A percentile compares a stretch with the other conserved stretches of the same genome.
phyloP scores from a whole-genome alignment of 2,888 invertebrate genomes.

The Oscheius sp. region DNA sequence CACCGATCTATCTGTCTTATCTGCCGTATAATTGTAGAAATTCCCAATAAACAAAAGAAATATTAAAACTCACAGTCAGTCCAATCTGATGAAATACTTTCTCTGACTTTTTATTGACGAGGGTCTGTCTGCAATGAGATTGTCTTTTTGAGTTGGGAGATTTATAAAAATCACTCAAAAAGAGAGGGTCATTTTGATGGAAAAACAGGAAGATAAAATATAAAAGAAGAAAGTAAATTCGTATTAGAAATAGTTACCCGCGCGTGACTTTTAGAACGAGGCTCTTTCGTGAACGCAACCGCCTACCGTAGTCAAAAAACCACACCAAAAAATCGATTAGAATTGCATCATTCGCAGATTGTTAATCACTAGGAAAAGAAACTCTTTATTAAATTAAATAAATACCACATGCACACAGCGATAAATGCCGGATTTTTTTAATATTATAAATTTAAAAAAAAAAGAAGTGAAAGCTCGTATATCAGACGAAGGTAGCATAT shows the following conservation, averaged over 20 bases:
- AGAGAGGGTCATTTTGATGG: too few species aligned
- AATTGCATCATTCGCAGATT: background rate
- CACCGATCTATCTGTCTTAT: too few species aligned
- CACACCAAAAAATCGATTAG: background rate
- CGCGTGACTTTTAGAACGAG: background rate
- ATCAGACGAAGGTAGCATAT: slow-evolving; percentile 38
- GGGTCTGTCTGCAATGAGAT: too few species aligned
- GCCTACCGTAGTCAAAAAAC: background rate
- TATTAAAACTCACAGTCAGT: too few species aligned
- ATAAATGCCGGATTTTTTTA: slow-evolving; percentile 3
- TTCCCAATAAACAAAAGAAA: too few species aligned
- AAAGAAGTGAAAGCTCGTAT: slow-evolving; percentile 40
- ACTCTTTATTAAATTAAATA: background rate
- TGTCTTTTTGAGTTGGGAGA: too few species aligned
- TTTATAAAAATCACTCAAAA: too few species aligned
- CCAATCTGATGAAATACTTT: too few species aligned
- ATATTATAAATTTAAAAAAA: background rate
- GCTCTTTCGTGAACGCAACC: background rate
- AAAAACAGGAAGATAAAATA: background rate
- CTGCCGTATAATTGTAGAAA: too few species aligned
- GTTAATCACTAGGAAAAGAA: background rate
- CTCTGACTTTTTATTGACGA: too few species aligned
- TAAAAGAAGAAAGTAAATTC: background rate
- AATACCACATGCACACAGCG: slow-evolving; percentile 7
- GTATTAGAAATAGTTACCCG: background rate